These are phyloP conservation scores for Chaetops frenatus DNA, from an alignment of 2,113 vertebrate species.

Conservation along the genomic window DNA sequence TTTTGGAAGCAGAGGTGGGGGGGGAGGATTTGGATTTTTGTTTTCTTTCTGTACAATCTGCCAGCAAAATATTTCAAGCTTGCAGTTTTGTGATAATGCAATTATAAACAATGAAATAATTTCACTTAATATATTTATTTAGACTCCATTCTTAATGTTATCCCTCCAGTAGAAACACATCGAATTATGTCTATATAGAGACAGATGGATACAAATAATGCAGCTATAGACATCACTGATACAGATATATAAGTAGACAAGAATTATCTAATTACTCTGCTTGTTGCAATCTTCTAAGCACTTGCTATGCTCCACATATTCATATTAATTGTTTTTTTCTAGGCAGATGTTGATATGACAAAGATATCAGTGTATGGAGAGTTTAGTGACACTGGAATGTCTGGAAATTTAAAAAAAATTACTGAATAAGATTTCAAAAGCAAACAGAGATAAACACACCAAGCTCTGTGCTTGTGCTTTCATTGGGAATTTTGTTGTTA, in stretches of 20 bases:
- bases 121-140: slow-evolving; percentile 28
- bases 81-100: slow-evolving; percentile 1
- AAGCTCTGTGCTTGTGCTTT: not conserved
- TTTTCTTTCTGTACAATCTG: slow-evolving; percentile 44
- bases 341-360: not conserved
- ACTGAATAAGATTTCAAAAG: not conserved
- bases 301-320: not conserved
- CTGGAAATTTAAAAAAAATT: not conserved
- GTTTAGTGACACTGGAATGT: not conserved
- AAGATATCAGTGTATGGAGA: not conserved
- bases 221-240: slow-evolving; percentile 19
- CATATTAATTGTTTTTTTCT: not conserved
- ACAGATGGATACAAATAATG: slow-evolving; percentile 39
- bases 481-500: not conserved
- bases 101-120: slow-evolving; percentile 4
- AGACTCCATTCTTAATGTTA: not conserved
- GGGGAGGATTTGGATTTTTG: not conserved
- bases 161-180: slow-evolving; percentile 53
- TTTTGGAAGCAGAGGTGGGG: slow-evolving; percentile 45
- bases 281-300: slow-evolving; percentile 7
- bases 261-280: slow-evolving; percentile 40
- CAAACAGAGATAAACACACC: not conserved
- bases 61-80: slow-evolving; percentile 14
- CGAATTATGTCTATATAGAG: slow-evolving; percentile 51
- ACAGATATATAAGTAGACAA: slow-evolving; percentile 55